These are phyloP conservation scores for Papilio xuthus DNA, from an alignment of 1,140 invertebrate genomes.

Conservation along the genomic window DNA sequence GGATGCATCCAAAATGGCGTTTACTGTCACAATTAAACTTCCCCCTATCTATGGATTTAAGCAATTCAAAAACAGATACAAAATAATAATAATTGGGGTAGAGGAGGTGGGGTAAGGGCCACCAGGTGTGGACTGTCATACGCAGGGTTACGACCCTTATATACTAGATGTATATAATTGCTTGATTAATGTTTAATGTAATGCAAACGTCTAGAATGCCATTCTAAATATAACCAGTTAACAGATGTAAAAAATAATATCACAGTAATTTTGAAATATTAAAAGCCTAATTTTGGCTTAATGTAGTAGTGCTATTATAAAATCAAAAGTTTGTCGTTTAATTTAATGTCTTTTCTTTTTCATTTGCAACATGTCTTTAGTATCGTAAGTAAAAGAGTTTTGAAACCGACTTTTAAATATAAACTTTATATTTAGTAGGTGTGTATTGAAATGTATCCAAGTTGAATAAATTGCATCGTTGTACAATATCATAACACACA, in stretches of 20 bases:
- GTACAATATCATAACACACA: background rate
- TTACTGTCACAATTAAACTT: slow-evolving; percentile 73
- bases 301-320: too few relatives aligned
- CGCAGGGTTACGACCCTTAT: slow-evolving; percentile 68
- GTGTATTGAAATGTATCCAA: too few relatives aligned
- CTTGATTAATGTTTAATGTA: slow-evolving; percentile 69
- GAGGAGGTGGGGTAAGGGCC: slow-evolving; percentile 58
- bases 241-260: too few relatives aligned
- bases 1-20: slow-evolving; percentile 74
- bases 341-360: too few relatives aligned
- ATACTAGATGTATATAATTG: slow-evolving; percentile 56
- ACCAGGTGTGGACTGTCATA: slow-evolving; percentile 66
- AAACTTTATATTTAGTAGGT: too few relatives aligned
- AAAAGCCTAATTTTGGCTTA: too few relatives aligned
- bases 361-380: too few relatives aligned
- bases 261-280: too few relatives aligned
- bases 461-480: too few relatives aligned
- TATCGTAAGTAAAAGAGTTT: too few relatives aligned
- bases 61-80: slow-evolving; percentile 79
- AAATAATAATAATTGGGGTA: slow-evolving; percentile 77
- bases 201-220: background rate
- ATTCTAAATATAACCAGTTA: background rate
- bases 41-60: slow-evolving; percentile 70
- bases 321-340: too few relatives aligned
- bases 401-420: too few relatives aligned